Percentiles rank a stretch among this genome's conserved stretches.
Conservation (phyloP, 1,140 invertebrate genomes). For the Vollenhovia emeryi region DNA sequence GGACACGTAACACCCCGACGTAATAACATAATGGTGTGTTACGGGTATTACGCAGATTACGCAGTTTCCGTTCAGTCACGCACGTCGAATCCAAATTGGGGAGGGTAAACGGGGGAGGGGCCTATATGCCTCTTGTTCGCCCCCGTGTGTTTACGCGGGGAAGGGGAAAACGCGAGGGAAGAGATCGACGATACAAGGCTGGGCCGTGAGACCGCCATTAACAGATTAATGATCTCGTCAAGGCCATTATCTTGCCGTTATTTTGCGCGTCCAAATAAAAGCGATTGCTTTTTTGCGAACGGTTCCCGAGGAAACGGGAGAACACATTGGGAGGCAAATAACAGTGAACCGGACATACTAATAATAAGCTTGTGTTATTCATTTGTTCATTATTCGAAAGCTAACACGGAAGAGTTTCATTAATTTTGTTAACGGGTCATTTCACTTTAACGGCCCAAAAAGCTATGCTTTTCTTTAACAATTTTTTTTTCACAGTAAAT, state of each 20-base stretch:
- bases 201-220: slow-evolving; percentile 67
- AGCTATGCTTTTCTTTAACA: too few relatives aligned
- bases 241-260: slow-evolving; percentile 57
- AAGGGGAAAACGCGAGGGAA: slow-evolving; percentile 27
- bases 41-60: slow-evolving; percentile 77
- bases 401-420: not conserved
- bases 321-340: too few relatives aligned
- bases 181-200: slow-evolving; percentile 38
- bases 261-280: not conserved
- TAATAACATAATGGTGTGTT: slow-evolving; percentile 79
- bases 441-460: too few relatives aligned
- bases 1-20: slow-evolving; percentile 68
- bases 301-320: too few relatives aligned
- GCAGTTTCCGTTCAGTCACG: slow-evolving; percentile 77
- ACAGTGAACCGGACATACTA: too few relatives aligned
- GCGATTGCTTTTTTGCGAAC: not conserved
- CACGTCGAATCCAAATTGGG: slow-evolving; percentile 75
- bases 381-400: not conserved
- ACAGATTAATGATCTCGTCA: slow-evolving; percentile 79
- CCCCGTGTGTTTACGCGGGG: slow-evolving; percentile 55
- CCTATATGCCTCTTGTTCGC: slow-evolving; percentile 48
- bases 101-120: not conserved
- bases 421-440: not conserved
- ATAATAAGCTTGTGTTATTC: not conserved
- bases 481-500: too few relatives aligned